Conservation (phyloP, 2,113 vertebrate species). For the Xerus inauris region DNA sequence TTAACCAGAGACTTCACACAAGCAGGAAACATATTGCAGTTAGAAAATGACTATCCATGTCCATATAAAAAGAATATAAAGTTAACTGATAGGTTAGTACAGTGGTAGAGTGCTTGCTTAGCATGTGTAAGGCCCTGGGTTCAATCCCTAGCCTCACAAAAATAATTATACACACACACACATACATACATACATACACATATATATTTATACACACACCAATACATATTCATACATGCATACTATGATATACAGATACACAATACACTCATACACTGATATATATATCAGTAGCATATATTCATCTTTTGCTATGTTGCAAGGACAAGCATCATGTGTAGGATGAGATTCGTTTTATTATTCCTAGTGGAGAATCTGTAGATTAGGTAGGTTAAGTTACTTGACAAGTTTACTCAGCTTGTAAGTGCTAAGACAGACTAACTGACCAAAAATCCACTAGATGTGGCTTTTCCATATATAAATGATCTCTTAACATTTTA, state of each 20-base stretch:
- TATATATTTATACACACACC: too few species aligned
- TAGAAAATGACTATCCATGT: neutral
- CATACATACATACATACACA: too few species aligned
- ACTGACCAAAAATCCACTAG: neutral
- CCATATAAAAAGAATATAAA: neutral
- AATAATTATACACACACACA: neutral
- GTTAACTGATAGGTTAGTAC: too few species aligned
- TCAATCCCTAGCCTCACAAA: neutral
- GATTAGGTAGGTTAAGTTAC: neutral
- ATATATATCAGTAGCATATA: neutral
- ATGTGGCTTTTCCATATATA: neutral
- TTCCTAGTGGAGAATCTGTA: neutral
- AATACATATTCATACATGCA: too few species aligned
- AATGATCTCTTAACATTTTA: neutral
- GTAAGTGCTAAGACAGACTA: neutral
- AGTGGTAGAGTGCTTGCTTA: neutral
- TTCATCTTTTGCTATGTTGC: neutral
- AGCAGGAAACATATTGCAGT: neutral
- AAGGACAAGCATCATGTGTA: neutral
- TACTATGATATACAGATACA: too few species aligned
- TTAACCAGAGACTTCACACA: constrained; percentile 35
- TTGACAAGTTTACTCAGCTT: constrained; percentile 2
- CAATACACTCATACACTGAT: neutral
- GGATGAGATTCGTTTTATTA: neutral
- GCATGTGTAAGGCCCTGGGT: neutral